Percentiles rank a stretch among this genome's conserved stretches.
Evolutionary conservation across 2,888 invertebrate genomes (phyloP).

Genomic region (Leucania comma): DNA sequence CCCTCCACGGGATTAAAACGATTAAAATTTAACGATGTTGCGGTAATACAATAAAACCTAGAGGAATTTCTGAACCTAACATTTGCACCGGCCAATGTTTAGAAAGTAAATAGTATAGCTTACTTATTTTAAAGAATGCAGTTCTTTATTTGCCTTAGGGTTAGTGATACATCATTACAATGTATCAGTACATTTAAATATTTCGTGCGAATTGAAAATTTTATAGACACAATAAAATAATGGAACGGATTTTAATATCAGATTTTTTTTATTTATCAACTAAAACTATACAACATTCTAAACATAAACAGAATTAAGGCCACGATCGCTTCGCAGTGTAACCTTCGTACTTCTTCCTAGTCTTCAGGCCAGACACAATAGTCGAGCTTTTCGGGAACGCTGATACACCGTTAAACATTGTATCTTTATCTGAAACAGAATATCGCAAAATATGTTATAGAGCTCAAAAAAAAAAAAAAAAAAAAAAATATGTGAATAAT

Average conservation of each 20-base stretch:
- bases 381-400: slow-evolving; percentile 97
- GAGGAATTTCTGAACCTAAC: not conserved
- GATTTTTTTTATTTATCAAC: slow-evolving; percentile 47
- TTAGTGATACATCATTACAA: too few species aligned
- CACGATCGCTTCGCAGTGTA: slow-evolving; percentile 92
- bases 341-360: slow-evolving; percentile 95
- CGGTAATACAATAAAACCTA: too few species aligned
- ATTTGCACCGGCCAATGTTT: not conserved
- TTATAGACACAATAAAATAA: not conserved
- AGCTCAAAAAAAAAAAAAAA: not conserved
- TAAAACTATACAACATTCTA: slow-evolving; percentile 53
- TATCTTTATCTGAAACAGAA: slow-evolving; percentile 84
- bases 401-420: slow-evolving; percentile 92
- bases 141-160: too few species aligned
- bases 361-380: slow-evolving; percentile 95
- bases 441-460: not conserved
- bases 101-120: not conserved
- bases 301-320: slow-evolving; percentile 80
- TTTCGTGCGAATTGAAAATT: not conserved
- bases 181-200: too few species aligned
- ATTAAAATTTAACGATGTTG: too few species aligned
- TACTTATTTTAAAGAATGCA: not conserved
- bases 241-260: not conserved
- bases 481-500: too few species aligned
- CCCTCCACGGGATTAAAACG: too few species aligned